Base-by-base conservation (phyloP, 2,797 vertebrate genomes). In the Alauda arvensis region DNA sequence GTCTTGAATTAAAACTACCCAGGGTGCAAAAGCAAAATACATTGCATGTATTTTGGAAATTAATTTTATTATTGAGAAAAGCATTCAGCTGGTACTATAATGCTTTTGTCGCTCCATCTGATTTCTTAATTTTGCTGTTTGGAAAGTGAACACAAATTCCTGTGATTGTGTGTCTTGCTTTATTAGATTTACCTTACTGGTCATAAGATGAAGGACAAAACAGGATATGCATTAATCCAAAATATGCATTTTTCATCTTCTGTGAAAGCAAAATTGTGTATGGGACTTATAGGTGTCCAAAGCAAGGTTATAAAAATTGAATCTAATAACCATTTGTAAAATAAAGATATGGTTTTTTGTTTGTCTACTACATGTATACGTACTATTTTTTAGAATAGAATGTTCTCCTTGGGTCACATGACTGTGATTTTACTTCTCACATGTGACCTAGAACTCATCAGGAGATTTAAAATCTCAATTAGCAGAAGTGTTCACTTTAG, bases 211-310 rank as follows among this genome's bases (percentile, higher is more conserved):
- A 77, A 43, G 53, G 55, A 49, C n/a, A 61, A 57, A 72, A 61
- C 2, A 61, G 9, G 34, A 7, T 39, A 8, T 23, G 1, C 66
- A 14, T 75, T 68, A 70, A 68, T 69, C 28, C 10, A 66, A 71
- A 80, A 46, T 49, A 53, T 0, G 1, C 14, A 53, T 62, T 91
- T 83, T 75, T 68, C 14, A 19, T 65, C 39, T 55, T 80, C 17
- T 18, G 2, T 53, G 21, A 39, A 52, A 71, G 31, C 25, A 71
- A 17, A 85, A 46, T 68, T 3, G 0, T 1, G 0, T 57, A 19
- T 40, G 31, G 39, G 18, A 65, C 25, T 21, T 75, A 24, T 17
- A 34, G 19, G 37, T 71, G 29, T 72, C 18, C 26, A 63, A 49
- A 79, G 18, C 24, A 76, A n/a, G 31, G 28, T 66, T 72, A 56